Percentiles rank a stretch among this genome's conserved stretches.
Evolutionary conservation across 2,888 invertebrate genomes (phyloP).

Genomic region (Cerastis rubricosa): DNA sequence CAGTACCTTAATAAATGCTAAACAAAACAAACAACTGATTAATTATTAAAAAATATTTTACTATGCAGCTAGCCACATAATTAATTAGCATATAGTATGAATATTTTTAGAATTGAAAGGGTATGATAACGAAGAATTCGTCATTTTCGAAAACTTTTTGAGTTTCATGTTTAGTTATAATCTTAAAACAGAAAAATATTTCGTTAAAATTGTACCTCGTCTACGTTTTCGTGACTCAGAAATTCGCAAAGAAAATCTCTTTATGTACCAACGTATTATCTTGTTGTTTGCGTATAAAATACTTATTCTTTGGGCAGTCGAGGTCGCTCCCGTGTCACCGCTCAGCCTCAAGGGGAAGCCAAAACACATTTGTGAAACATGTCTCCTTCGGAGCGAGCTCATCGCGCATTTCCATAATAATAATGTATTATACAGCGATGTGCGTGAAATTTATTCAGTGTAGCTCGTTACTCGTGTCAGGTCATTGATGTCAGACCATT

Average conservation of each 20-base stretch:
- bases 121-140: neutral
- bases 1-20: conserved; percentile 29
- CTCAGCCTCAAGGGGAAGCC: conserved; percentile 69
- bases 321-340: conserved; percentile 65
- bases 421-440: conserved; percentile 69
- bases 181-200: neutral
- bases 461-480: conserved; percentile 69
- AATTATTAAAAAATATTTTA: neutral
- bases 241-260: conserved; percentile 25
- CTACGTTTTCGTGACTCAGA: conserved; percentile 6
- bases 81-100: conserved; percentile 27
- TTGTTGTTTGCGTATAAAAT: conserved; percentile 40
- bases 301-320: conserved; percentile 60
- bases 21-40: conserved; percentile 7
- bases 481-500: conserved; percentile 45
- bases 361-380: conserved; percentile 70
- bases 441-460: conserved; percentile 77
- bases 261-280: conserved; percentile 11
- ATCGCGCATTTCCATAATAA: conserved; percentile 74
- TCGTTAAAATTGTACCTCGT: conserved; percentile 1
- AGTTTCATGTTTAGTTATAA: neutral
- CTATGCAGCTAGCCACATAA: neutral
- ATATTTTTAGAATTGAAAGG: conserved; percentile 7
- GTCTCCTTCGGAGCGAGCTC: conserved; percentile 64
- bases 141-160: neutral